These are phyloP conservation scores for Ochotona princeps DNA, from an alignment of 2,113 vertebrate genomes.

Conservation along the genomic window DNA sequence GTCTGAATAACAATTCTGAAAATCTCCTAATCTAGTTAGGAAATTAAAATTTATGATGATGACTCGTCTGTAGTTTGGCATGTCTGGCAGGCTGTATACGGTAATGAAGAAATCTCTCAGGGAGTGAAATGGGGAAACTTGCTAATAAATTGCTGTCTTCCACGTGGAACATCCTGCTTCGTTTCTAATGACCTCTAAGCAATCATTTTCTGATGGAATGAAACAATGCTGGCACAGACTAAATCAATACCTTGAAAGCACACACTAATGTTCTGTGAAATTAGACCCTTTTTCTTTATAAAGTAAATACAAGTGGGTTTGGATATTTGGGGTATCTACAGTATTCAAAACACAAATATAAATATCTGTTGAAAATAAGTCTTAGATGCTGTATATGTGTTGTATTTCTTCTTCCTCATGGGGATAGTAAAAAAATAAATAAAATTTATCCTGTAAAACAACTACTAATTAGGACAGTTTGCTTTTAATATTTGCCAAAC, in stretches of 20 bases:
- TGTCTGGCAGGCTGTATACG: not conserved
- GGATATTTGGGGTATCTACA: slow-evolving; percentile 25
- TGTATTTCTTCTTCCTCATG: not conserved
- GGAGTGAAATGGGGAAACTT: slow-evolving; percentile 23
- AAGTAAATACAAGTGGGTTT: slow-evolving; percentile 35
- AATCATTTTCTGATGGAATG: slow-evolving; percentile 63
- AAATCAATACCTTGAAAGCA: slow-evolving; percentile 68
- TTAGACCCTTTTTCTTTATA: slow-evolving; percentile 58
- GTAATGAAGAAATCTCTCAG: not conserved
- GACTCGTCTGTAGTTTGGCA: not conserved
- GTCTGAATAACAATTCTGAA: slow-evolving; percentile 33
- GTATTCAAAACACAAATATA: slow-evolving; percentile 31
- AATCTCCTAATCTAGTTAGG: slow-evolving; percentile 3
- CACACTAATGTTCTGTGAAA: slow-evolving; percentile 59
- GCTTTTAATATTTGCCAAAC: not conserved
- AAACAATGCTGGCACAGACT: slow-evolving; percentile 64
- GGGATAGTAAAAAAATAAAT: not conserved
- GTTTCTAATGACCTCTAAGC: slow-evolving; percentile 61
- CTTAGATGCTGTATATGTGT: not conserved
- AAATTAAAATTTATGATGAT: slow-evolving; percentile 44
- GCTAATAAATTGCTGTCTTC: slow-evolving; percentile 49
- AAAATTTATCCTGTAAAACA: not conserved
- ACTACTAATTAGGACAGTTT: slow-evolving; percentile 17
- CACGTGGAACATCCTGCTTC: slow-evolving; percentile 34
- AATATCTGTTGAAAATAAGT: slow-evolving; percentile 32